Percentiles rank a stretch among this genome's conserved stretches.
Evolutionary conservation across 2,113 vertebrate species (phyloP).

Genomic region (Entomyzon cyanotis): DNA sequence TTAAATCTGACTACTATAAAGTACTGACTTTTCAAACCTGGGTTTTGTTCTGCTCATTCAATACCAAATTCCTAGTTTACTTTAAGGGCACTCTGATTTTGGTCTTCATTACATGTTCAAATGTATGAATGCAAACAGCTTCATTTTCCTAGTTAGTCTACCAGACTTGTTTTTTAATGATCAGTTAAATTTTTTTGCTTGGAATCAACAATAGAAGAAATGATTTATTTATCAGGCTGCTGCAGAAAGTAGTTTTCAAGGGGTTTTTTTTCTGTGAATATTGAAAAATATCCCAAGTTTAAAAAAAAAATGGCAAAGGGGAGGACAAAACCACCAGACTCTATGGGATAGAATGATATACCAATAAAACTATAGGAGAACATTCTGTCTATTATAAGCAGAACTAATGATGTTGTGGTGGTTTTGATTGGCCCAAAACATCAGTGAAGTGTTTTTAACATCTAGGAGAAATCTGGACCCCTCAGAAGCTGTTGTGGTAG

Average conservation of each 20-base stretch:
- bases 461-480: too few species aligned
- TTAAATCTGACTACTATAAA: background rate
- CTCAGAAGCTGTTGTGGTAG: too few species aligned
- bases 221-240: background rate
- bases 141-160: background rate
- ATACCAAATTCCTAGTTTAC: background rate
- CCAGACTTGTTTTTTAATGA: background rate
- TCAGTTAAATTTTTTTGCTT: background rate
- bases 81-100: background rate
- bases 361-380: background rate
- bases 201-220: background rate
- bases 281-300: background rate
- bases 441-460: too few species aligned
- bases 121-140: background rate
- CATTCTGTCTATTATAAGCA: conserved; percentile 25
- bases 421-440: too few species aligned
- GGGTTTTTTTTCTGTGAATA: background rate
- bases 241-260: background rate
- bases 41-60: background rate
- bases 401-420: conserved; percentile 53
- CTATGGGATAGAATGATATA: background rate
- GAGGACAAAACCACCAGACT: background rate
- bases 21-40: background rate
- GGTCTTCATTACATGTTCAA: background rate
- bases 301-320: background rate